Base-by-base conservation (phyloP, 2,797 vertebrate genomes). In the Orestias chungarensis region DNA sequence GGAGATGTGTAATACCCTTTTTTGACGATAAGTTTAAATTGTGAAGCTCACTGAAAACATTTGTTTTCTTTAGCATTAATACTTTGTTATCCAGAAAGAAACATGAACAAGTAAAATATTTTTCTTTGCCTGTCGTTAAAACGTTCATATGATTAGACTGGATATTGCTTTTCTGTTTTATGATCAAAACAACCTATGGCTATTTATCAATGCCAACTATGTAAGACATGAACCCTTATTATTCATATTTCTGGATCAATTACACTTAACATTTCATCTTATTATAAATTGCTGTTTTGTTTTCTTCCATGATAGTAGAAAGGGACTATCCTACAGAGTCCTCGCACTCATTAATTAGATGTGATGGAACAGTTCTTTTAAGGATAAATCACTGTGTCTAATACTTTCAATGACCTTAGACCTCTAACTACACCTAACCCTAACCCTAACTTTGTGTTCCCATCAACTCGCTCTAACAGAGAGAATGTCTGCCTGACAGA, bases 381-480 rank as follows among this genome's bases (percentile, higher is more conserved):
- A 77, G 84, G 88, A 91, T 93, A 91, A 93, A 88, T 91, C 85
- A 82, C 70, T 87, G 84, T 83, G 81, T 90, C 87, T 93, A 88
- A 90, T 91, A 86, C 82, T 82, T 79, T 90, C 86, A 88, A 87
- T 93, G 90, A 93, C 90, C 90, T 85, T 64, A 76, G 83, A 91
- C 87, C 86, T 87, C 82, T 82, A 64, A 82, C 79, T 71, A 75
- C 18, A 20, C 79, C 79, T 83, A 67, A 64, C 65, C 68, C 79
- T 71, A 75, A 23, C 23, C 79, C 79, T 83, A 67, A 64, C 65
- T 70, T 80, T 79, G 71, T 79, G 82, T 70, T 80, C 77, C 33
- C 74, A 75, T 81, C 57, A 71, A 64, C 70, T 49, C 74, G 66
- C 68, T 76, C 52, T 49, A 74, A 68, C 80, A 79, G 77, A 79